Evolutionary conservation across 2,797 vertebrate genomes (phyloP), one percentile per base, ranked within the genome.

Genomic region (Thalassophryne amazonica): DNA sequence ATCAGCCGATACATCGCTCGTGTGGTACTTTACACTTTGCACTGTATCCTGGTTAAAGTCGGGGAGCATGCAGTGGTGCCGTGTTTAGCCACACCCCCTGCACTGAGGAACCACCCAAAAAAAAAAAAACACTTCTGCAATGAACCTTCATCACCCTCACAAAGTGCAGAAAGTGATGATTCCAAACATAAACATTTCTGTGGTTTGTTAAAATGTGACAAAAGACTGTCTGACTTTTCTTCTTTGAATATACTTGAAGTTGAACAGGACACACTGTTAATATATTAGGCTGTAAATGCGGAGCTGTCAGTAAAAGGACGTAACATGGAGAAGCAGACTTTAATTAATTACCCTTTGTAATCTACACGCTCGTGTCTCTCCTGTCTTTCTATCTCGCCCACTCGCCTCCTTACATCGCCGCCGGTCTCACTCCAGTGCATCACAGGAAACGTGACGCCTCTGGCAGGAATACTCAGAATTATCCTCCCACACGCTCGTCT

Each of bases 401-500:
- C 78, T 70, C 56, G 8, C 57, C 62, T 66, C 42, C 69, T 62
- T 60, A 41, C 67, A 60, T 69, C 25, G 49, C 61, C 40, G 49
- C 57, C 59, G 71, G 68, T 85, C 79, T 81, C 76, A 61, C 75
- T 80, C 63, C 69, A 55, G 57, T 76, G 84, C 78, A 81, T 88
- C 81, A 83, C 78, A 82, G 73, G 79, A 59, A 86, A 80, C 63
- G 67, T 86, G 84, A 84, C 48, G 69, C 69, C 69, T 63, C 66
- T 81, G 88, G 89, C 80, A 86, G 78, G 76, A 86, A 85, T 75
- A 81, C 76, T 78, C 83, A 80, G 88, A 90, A 91, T 89, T 87
- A 90, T 85, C 76, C 77, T 73, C 88, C 86, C 83, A 83, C 80
- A 28, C 76, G 32, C 39, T 28, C 19, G 59, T 67, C 74, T 71